Percentiles rank a stretch among this genome's conserved stretches.
Conservation (phyloP, 2,888 invertebrate species). For the Eupithecia abbreviata region DNA sequence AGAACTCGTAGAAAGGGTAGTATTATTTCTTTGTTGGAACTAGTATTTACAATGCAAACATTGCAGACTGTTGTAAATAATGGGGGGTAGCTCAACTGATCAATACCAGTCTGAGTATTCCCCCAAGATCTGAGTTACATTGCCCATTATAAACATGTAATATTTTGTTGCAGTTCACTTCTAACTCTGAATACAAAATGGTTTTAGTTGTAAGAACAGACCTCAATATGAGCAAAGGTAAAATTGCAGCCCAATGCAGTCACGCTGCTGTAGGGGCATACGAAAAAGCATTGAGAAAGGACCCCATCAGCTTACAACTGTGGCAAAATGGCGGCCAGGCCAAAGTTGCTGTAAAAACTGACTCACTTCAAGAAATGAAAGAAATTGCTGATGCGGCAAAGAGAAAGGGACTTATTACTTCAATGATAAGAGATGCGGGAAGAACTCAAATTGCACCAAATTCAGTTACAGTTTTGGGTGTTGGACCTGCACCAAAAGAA, state of each 20-base stretch:
- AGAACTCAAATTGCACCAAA: constrained; percentile 96
- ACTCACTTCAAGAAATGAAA: constrained; percentile 89
- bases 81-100: too few species aligned
- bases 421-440: constrained; percentile 94
- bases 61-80: too few species aligned
- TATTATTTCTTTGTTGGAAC: too few species aligned
- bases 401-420: constrained; percentile 87
- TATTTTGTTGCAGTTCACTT: constrained; percentile 63
- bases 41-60: too few species aligned
- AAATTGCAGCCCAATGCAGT: constrained; percentile 96
- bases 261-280: constrained; percentile 96
- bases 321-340: constrained; percentile 90
- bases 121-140: too few species aligned
- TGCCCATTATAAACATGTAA: not conserved
- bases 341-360: constrained; percentile 93
- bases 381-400: constrained; percentile 88
- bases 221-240: constrained; percentile 97
- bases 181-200: constrained; percentile 88
- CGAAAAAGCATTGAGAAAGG: constrained; percentile 86
- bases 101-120: too few species aligned
- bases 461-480: constrained; percentile 93
- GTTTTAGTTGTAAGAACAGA: constrained; percentile 94
- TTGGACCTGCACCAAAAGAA: constrained; percentile 94
- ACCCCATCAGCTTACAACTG: constrained; percentile 82
- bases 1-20: too few species aligned